Evolutionary conservation across 2,113 vertebrate species (phyloP), one percentile per base, ranked within the genome.

Genomic region (Pao palembangensis): DNA sequence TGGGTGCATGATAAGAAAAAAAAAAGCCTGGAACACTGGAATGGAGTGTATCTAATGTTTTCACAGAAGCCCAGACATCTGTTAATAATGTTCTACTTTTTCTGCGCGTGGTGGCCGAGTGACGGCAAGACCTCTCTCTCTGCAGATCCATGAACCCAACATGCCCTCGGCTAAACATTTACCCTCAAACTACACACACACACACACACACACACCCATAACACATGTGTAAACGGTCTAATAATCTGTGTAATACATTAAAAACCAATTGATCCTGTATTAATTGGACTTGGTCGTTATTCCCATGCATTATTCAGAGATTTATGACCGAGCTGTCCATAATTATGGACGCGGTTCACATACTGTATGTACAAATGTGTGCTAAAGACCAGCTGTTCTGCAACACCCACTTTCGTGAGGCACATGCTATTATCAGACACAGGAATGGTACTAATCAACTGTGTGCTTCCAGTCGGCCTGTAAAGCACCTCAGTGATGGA

Each of bases 51-150:
- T 72, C 58, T 8, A 20, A 61, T 49, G 79, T 11, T 38, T 38
- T 38, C 34, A 38, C 34, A 38, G 34, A 38, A 38, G 34, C 34
- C 64, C 77, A 51, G 65, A 42, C 38, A 78, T 85, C 70, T 76
- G 77, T 77, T 75, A 80, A 81, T 80, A 83, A 79, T 71, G 75
- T 72, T 60, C 47, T 56, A 51, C 59, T 74, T 56, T 80, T 75
- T 55, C 51, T 75, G 60, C 69, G 75, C 55, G 71, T 80, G 52
- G 53, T 75, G 74, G 65, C 58, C 53, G 76, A 76, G 69, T 54
- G 55, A 57, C 52, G 68, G 67, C 16, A 41, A 79, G 67, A 73
- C 44, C 43, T 57, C 28, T 11, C 20, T 61, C 70, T 61, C 25
- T 78, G 38, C 18, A 69, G 73, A 71, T 16, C 43, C 61, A 43